phyloP scores from a whole-genome alignment of 2,113 vertebrate genomes.

The Astur gentilis region DNA sequence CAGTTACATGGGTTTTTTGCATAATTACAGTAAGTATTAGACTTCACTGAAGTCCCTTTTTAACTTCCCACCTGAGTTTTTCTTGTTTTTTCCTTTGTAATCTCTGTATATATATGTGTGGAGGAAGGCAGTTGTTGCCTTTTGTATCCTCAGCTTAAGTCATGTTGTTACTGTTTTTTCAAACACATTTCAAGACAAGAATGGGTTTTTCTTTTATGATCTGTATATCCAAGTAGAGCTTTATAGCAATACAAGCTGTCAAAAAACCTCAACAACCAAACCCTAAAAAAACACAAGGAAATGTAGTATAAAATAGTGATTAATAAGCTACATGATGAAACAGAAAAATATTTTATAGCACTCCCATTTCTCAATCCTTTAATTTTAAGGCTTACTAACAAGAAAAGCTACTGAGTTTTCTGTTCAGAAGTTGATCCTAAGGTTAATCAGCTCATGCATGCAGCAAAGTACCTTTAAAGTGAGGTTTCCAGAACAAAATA shows the following conservation, averaged over 20 bases:
- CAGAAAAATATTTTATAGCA: neutral
- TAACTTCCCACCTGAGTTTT: neutral
- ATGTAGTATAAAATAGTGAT: neutral
- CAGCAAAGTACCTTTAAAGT: neutral
- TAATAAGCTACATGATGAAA: neutral
- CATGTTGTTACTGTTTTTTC: neutral
- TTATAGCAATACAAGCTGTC: neutral
- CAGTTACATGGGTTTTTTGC: neutral
- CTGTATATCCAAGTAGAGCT: neutral
- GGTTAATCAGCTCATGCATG: neutral
- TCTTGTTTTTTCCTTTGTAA: neutral
- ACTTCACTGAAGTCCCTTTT: neutral
- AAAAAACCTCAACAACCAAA: neutral
- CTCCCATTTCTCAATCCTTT: neutral
- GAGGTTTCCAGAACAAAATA: neutral
- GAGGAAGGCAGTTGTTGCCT: neutral
- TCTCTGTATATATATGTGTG: neutral
- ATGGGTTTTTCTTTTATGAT: neutral
- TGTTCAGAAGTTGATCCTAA: neutral
- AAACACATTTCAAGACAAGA: neutral
- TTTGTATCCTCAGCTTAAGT: neutral
- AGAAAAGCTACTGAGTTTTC: neutral
- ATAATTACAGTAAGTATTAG: neutral
- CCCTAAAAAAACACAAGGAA: neutral
- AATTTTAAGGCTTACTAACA: neutral